Conservation (phyloP, 2,888 invertebrate species). For the Drepanosiphum platanoidis region DNA sequence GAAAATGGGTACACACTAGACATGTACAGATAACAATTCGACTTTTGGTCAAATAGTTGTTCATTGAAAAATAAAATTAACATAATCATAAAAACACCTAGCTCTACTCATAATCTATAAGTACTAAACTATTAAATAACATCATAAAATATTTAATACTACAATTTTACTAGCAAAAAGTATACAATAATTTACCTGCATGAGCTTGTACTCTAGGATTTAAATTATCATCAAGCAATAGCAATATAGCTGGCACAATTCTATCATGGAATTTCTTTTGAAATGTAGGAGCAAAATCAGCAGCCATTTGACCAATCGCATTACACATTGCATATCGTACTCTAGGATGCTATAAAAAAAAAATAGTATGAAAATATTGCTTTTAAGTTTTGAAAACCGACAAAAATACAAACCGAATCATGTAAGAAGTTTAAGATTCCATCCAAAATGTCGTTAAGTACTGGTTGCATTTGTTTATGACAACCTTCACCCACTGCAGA, state of each 20-base stretch:
- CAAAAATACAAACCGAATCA: slow-evolving; percentile 72
- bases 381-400: slow-evolving; percentile 52
- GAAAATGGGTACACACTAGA: no score
- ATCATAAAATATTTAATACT: not conserved
- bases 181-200: slow-evolving; percentile 68
- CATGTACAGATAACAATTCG: no score
- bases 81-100: no score
- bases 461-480: slow-evolving; percentile 96
- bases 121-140: no score
- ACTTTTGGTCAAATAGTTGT: no score
- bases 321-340: slow-evolving; percentile 98
- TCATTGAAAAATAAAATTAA: no score
- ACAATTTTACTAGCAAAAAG: not conserved
- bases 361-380: not conserved
- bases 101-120: no score
- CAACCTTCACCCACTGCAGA: slow-evolving; percentile 99
- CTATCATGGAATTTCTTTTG: slow-evolving; percentile 98
- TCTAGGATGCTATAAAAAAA: slow-evolving; percentile 78
- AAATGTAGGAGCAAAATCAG: slow-evolving; percentile 96
- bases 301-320: slow-evolving; percentile 98
- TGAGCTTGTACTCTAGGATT: slow-evolving; percentile 94
- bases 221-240: slow-evolving; percentile 87
- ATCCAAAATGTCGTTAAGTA: slow-evolving; percentile 93
- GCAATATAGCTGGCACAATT: slow-evolving; percentile 90
- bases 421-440: slow-evolving; percentile 87